Conservation (phyloP, 37 sponge, comb jelly and placozoan genomes). For the Beroe forskalii region DNA sequence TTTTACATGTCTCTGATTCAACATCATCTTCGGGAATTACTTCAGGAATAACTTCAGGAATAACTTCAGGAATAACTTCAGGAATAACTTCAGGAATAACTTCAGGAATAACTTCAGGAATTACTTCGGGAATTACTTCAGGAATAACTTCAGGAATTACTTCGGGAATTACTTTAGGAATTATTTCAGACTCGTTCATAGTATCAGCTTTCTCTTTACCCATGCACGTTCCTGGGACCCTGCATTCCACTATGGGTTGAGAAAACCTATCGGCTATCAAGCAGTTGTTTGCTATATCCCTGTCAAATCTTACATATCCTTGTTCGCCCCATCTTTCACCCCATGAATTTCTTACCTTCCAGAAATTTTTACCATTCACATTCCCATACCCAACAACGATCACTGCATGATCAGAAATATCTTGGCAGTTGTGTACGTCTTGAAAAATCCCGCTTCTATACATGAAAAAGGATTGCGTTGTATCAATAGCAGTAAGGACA, state of each 20-base stretch:
- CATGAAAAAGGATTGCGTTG: neutral
- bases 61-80: no score
- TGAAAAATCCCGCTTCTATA: neutral
- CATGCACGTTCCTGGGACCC: neutral
- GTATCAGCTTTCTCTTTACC: no score
- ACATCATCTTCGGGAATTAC: no score
- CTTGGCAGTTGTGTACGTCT: neutral
- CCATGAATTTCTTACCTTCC: neutral
- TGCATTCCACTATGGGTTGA: neutral
- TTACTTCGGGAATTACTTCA: no score
- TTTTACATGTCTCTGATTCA: no score
- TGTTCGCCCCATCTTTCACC: neutral
- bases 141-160: no score
- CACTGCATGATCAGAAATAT: neutral
- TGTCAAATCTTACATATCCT: neutral
- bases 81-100: no score
- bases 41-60: no score
- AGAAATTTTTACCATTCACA: neutral
- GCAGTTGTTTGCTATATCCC: neutral
- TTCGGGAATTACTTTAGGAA: no score
- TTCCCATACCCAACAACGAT: neutral
- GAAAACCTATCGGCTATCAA: neutral
- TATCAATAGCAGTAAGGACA: neutral
- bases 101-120: no score
- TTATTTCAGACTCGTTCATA: no score